Base-by-base conservation (phyloP, 2,888 invertebrate genomes). In the Brenthis daphne region DNA sequence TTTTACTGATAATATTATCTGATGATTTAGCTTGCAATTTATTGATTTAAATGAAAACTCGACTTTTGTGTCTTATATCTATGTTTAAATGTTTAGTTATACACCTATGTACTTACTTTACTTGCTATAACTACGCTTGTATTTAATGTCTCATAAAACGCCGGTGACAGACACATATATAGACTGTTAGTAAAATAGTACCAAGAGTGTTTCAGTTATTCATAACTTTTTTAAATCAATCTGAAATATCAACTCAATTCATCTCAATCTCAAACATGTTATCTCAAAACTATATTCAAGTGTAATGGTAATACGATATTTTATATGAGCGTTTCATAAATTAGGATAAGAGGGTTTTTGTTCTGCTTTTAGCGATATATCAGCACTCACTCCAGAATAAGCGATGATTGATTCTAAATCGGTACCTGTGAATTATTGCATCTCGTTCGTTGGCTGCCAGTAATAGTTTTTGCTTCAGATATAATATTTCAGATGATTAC, bases 321-420 rank as follows among this genome's bases (percentile, higher is more conserved):
- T 66, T 67, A 61, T 55, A 48, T 51, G 51, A 61, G 61, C 24
- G 12, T 48, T 54, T 47, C 60, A 60, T 47, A 57, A 47, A 54
- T 48, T 48, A 48, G 57, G 24, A 65, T 50, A 61, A 61, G n/a
- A 14, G 60, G 51, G 64, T 53, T 47, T 16, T 61, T 51, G 57
- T 58, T 14, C 50, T 51, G 43, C 56, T 43, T 65, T 60, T 55
- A 47, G 57, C 58, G 24, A 33, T 56, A 55, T 50, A 65, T 68
- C 66, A 60, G 54, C 55, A 67, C 61, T 67, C 53, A 20, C 50
- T 68, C 75, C 66, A 75, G 76, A 83, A 84, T 83, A 82, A 71
- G 74, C 69, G 58, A 57, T 54, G 68, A 74, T 66, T 79, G 80
- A 78, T 80, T 79, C 82, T 85, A 82, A 83, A 84, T 85, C 75